phyloP scores from a whole-genome alignment of 2,113 vertebrate species.

The Sturnus vulgaris region DNA sequence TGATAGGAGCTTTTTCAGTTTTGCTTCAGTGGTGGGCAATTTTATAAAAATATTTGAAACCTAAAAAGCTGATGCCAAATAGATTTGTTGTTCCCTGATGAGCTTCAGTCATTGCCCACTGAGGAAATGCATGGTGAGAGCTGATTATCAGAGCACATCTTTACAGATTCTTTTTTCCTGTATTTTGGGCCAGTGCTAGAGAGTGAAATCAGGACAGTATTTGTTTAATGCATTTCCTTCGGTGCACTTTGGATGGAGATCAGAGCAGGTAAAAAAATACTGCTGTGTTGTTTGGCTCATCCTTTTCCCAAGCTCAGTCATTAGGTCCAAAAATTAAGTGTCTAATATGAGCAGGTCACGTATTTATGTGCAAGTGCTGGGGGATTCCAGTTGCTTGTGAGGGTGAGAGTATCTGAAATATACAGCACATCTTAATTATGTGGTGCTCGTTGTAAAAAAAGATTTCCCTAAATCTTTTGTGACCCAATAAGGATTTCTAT shows the following conservation, averaged over 20 bases:
- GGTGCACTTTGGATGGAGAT: not conserved
- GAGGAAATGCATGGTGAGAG: not conserved
- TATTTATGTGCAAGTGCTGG: not conserved
- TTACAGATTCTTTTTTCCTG: not conserved
- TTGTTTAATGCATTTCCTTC: constrained; percentile 15
- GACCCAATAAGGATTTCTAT: not conserved
- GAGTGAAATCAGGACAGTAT: not conserved
- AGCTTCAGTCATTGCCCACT: not conserved
- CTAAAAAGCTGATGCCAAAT: not conserved
- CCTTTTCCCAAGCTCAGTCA: not conserved
- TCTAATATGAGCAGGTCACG: not conserved
- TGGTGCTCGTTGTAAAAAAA: not conserved
- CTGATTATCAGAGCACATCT: constrained; percentile 28
- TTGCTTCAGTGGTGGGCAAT: not conserved
- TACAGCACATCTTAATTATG: constrained; percentile 16
- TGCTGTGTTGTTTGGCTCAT: not conserved
- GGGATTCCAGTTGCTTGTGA: not conserved
- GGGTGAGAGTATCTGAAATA: not conserved
- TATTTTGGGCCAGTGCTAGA: not conserved
- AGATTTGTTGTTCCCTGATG: not conserved
- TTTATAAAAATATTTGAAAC: not conserved
- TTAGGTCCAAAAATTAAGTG: not conserved
- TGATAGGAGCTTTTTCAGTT: not conserved
- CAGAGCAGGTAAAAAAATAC: not conserved
- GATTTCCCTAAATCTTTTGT: constrained; percentile 12